Evolutionary conservation across 2,797 vertebrate species (phyloP).

Genomic region (Monodelphis domestica): DNA sequence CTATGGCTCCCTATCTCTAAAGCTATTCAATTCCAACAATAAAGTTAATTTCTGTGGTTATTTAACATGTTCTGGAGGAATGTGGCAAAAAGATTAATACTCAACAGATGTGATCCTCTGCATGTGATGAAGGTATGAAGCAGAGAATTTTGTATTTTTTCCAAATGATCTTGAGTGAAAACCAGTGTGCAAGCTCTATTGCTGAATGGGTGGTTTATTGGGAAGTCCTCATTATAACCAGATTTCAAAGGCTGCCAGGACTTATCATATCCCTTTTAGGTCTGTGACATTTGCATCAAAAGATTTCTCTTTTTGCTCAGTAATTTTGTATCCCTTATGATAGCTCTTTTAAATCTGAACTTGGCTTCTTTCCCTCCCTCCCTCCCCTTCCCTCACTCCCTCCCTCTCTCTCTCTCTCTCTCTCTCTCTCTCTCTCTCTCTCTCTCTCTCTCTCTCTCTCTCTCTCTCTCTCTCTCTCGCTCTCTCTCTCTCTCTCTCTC

Average conservation of each 20-base stretch:
- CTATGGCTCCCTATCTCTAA: not conserved
- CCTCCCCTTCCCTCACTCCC: too few relatives aligned
- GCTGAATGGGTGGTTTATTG: constrained; percentile 63
- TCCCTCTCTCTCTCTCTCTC: not conserved
- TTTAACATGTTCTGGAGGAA: constrained; percentile 63
- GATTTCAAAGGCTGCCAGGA: constrained; percentile 64
- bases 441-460: not conserved
- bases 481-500: not conserved
- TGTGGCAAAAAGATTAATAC: constrained; percentile 66
- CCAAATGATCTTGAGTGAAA: constrained; percentile 70
- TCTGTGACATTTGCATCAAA: constrained; percentile 67
- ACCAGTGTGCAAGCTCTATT: constrained; percentile 63
- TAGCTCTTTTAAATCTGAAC: constrained; percentile 62
- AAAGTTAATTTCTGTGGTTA: constrained; percentile 70
- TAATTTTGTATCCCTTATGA: constrained; percentile 65
- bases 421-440: not conserved
- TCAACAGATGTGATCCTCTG: constrained; percentile 74
- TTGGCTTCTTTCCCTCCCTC: constrained; percentile 54
- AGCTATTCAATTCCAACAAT: constrained; percentile 55
- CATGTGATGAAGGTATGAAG: constrained; percentile 67
- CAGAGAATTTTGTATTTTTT: constrained; percentile 65
- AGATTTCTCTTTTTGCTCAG: constrained; percentile 57
- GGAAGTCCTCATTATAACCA: constrained; percentile 55
- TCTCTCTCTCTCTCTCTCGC: not conserved
- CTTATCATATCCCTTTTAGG: constrained; percentile 64